Base-by-base conservation (phyloP, 2,888 invertebrate genomes). In the Pardosa pseudoannulata region DNA sequence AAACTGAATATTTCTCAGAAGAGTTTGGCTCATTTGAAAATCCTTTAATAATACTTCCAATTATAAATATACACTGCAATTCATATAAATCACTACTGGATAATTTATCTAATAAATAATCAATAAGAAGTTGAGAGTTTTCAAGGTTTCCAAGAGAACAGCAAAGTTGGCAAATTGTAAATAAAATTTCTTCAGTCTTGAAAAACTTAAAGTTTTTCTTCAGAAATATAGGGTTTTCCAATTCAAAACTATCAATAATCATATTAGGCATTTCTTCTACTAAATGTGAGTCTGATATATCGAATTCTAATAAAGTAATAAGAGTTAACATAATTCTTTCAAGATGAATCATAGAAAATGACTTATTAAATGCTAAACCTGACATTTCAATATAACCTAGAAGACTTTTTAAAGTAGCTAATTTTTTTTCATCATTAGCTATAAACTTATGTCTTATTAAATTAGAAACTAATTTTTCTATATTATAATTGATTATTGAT, bases 1-100 rank as follows among this genome's bases (percentile, higher is more conserved):
- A 62, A 6, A 56, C 36, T 16, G n/a, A 3, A 31, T 67, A n/a
- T 13, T 36, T 28, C 1, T 65, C 23, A 64, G 64, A 3, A 23
- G 27, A 27, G 7, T n/a, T 32, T 16, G 16, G 9, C 29, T 56
- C 64, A 32, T 50, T 6, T 2, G n/a, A 11, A 46, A 70, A 23
- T 11, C 79, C 79, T 62, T 79, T 78, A 64, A 85, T 27, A 29
- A 85, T n/a, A 41, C 39, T 39, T 7, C 73, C 73, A 19, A 79
- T 85, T 11, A 85, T 29, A 85, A 79, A 79, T 72, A 85, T 62
- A 19, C 62, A 62, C 27, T 85, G 85, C 32, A 79, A 64, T 5
- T n/a, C 39, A 70, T 68, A 70, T 5, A 74, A 13, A 16, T 67
- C 19, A 11, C 56, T 73, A n/a, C 7, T 13, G n/a, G 73, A 39